These are phyloP conservation scores for Muscicapa striata DNA, from an alignment of 2,797 vertebrate species.

Conservation along the genomic window DNA sequence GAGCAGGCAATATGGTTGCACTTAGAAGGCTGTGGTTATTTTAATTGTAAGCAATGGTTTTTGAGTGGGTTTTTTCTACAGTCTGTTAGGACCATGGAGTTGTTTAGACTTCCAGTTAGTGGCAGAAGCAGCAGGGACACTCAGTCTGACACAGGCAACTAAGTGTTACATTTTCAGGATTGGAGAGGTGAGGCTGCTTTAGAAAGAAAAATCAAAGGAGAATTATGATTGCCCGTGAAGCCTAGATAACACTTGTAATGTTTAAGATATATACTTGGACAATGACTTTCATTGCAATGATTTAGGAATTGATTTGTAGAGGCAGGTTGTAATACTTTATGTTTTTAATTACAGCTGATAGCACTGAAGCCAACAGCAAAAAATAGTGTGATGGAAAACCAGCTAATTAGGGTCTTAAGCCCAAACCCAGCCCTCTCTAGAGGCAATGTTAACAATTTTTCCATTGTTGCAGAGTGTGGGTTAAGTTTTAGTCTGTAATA, in stretches of 20 bases:
- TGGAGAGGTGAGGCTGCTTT: neutral
- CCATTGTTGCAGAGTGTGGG: neutral
- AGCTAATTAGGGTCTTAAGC: slow-evolving; percentile 18
- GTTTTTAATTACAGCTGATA: slow-evolving; percentile 18
- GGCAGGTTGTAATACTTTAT: neutral
- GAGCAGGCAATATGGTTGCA: fast-evolving
- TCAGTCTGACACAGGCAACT: neutral
- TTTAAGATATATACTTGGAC: neutral
- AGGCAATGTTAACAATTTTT: neutral
- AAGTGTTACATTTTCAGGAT: neutral
- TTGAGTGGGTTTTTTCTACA: fast-evolving
- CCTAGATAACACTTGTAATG: neutral
- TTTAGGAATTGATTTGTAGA: slow-evolving; percentile 1
- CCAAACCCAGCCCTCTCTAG: neutral
- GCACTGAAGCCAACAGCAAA: neutral
- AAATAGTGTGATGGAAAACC: neutral
- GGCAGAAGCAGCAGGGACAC: neutral
- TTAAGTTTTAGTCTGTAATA: neutral
- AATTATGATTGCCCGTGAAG: neutral
- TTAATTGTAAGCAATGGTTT: neutral
- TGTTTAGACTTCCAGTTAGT: neutral
- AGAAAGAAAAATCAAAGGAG: neutral
- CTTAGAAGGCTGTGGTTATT: neutral
- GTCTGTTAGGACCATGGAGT: neutral
- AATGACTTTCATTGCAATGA: neutral